Evolutionary conservation across 2,888 invertebrate species (phyloP), one percentile per base, ranked within the genome.

Genomic region (Pseudolycoriella hygida): DNA sequence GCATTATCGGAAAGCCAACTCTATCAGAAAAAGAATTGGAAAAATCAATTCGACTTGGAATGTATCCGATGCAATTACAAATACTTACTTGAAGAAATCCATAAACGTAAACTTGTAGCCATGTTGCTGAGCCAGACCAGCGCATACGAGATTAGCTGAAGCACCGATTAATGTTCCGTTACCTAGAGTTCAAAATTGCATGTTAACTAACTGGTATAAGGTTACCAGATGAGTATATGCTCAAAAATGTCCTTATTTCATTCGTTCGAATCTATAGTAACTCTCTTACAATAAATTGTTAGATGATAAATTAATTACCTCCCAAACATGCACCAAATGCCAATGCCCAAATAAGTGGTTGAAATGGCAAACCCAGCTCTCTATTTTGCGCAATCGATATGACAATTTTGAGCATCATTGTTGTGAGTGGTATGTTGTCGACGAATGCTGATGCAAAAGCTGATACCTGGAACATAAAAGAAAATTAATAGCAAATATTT

Each of bases 381-480:
- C 72, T 70, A 56, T 85, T 81, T 50, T 76, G 71, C 0, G 84
- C 77, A 40, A 88, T 59, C 39, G 76, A 73, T 5, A 76, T 78
- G 31, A 83, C 80, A 39, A 89, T 78, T 40, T 81, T 72, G 1
- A 92, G 73, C 92, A 92, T 92, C 80, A 92, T 89, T 0, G 90
- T 89, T 1, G 90, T 87, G 48, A 90, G 70, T 0, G 92, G 90
- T 44, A 92, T 85, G 62, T 92, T 92, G 66, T 92, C 92, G 1
- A 92, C 87, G 58, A 92, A 87, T 1, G 89, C 86, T 12, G 90
- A 90, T 0, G 82, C 82, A 6, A 87, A 50, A 0, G 87, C 88
- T 0, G 90, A 86, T 1, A 86, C 79, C 86, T 80, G 11, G 58
- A 45, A 80, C 68, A 25, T 78, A 54, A 25, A 14, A 30, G 17